Percentiles rank a stretch among this genome's conserved stretches.
Conservation (phyloP, 1,140 invertebrate genomes). For the Anadara kagoshimensis region DNA sequence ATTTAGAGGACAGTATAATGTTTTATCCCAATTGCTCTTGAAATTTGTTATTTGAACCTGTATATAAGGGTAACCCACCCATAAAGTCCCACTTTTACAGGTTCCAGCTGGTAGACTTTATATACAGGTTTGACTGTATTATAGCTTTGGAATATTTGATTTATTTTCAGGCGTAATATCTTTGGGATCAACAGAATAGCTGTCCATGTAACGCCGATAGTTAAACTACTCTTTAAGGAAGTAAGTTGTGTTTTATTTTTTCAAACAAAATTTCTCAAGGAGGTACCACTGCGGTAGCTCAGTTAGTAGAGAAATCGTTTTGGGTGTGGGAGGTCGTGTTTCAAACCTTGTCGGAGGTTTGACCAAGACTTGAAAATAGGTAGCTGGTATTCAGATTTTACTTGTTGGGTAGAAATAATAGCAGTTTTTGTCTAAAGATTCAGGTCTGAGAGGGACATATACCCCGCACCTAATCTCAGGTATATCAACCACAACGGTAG, state of each 20-base stretch:
- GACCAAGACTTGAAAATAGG: not conserved
- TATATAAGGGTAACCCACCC: not conserved
- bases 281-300: not conserved
- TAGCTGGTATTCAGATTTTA: not conserved
- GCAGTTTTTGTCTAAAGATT: not conserved
- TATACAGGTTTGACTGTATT: not conserved
- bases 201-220: slow-evolving; percentile 76
- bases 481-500: no score
- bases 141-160: slow-evolving; percentile 24
- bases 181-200: slow-evolving; percentile 76
- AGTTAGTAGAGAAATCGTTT: no score
- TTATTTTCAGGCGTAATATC: slow-evolving; percentile 70
- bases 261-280: not conserved
- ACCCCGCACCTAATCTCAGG: not conserved
- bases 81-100: not conserved
- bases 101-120: no score
- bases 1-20: not conserved
- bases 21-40: not conserved
- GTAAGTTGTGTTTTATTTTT: slow-evolving; percentile 35
- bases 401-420: not conserved
- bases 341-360: not conserved
- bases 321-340: not conserved
- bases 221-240: slow-evolving; percentile 65
- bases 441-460: not conserved
- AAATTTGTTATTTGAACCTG: not conserved